phyloP scores from a whole-genome alignment of 2,113 vertebrate genomes.

The Lophotis ruficrista region DNA sequence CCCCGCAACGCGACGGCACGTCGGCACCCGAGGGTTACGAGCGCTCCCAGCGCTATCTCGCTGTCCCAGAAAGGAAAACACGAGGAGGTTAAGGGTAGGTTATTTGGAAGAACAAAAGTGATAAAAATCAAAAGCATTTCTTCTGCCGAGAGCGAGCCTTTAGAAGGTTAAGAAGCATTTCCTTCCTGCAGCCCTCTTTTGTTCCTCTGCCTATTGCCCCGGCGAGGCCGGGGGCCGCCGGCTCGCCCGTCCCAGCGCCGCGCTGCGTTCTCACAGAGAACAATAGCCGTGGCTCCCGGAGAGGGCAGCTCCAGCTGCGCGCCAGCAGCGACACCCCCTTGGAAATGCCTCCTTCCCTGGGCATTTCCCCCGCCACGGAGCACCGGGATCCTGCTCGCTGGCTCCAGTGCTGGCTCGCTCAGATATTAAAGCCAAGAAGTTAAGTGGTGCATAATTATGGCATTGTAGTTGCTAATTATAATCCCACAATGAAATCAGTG shows the following conservation, averaged over 20 bases:
- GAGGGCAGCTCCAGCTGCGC: not conserved
- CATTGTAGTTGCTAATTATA: conserved; percentile 72
- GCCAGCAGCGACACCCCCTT: not conserved
- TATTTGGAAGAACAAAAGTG: not conserved
- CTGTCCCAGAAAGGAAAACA: not conserved
- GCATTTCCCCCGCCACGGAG: not conserved
- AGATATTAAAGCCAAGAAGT: conserved; percentile 66
- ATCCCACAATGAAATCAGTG: conserved; percentile 70
- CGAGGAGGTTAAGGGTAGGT: not conserved
- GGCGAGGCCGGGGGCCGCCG: not conserved
- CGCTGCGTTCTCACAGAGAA: not conserved
- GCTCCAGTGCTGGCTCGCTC: conserved; percentile 10
- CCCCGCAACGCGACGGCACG: not conserved
- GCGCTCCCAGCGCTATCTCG: not conserved
- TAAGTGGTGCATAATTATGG: conserved; percentile 71
- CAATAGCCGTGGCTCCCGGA: not conserved
- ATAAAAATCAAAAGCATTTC: not conserved
- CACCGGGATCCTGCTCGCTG: conserved; percentile 1
- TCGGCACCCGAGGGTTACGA: not conserved
- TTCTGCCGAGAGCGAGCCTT: not conserved
- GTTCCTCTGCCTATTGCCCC: not conserved
- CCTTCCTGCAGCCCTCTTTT: conserved; percentile 40
- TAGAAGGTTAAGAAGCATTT: conserved; percentile 5
- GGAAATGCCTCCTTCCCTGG: not conserved
- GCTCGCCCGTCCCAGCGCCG: not conserved